phyloP scores from a whole-genome alignment of 2,797 vertebrate species.

The Nothura maculosa region DNA sequence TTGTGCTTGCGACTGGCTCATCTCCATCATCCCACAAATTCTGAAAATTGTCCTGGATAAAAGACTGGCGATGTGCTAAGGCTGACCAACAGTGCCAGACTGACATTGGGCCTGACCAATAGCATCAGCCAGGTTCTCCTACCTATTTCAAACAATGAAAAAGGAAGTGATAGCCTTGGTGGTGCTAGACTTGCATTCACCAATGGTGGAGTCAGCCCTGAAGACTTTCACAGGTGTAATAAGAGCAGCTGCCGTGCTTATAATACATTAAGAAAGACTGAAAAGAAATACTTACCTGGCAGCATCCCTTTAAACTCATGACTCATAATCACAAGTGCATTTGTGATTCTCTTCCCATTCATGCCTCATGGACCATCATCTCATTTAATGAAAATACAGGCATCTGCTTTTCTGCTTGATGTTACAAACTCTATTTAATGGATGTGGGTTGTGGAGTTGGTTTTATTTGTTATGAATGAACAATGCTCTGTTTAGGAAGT shows the following conservation, averaged over 20 bases:
- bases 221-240: neutral
- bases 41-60: neutral
- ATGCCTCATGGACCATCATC: neutral
- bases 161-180: neutral
- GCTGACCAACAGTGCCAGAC: accelerated
- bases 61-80: neutral
- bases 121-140: neutral
- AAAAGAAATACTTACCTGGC: neutral
- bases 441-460: neutral
- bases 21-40: neutral
- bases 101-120: accelerated
- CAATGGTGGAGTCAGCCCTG: neutral
- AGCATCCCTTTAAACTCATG: neutral
- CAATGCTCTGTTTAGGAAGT: neutral
- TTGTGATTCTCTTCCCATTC: constrained; percentile 22
- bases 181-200: neutral
- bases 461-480: constrained; percentile 9
- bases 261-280: neutral
- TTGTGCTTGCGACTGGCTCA: neutral
- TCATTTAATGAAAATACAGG: constrained; percentile 30
- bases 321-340: neutral
- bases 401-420: neutral
- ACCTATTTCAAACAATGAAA: neutral
- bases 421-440: constrained; percentile 7
- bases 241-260: neutral